Conservation (phyloP, 2,888 invertebrate genomes). For the Gastrophysa polygoni region DNA sequence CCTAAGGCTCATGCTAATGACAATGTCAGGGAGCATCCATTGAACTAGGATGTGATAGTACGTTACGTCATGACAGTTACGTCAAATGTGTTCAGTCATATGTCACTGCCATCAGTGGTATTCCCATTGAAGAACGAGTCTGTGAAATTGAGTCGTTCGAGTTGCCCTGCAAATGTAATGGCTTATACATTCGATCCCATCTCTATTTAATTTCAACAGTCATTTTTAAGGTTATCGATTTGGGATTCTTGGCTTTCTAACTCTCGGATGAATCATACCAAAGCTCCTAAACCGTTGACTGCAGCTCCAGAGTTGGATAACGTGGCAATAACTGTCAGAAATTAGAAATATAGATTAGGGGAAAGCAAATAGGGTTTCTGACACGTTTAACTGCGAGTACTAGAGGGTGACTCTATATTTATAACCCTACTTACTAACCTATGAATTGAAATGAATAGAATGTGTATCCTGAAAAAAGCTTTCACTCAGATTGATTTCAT, state of each 20-base stretch:
- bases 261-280: background rate
- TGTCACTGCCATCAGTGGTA: no score
- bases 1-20: no score
- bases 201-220: no score
- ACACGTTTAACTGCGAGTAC: constrained; percentile 36
- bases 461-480: background rate
- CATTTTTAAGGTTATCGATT: no score
- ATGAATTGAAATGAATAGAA: background rate
- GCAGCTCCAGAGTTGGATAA: constrained; percentile 40
- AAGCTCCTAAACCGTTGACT: constrained; percentile 13
- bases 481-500: background rate
- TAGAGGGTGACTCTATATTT: background rate
- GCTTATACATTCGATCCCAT: no score
- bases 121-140: no score
- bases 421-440: background rate
- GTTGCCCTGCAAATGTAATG: no score
- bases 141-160: no score
- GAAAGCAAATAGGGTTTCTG: constrained; percentile 35
- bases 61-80: no score
- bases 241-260: background rate
- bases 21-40: no score
- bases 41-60: no score
- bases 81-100: no score
- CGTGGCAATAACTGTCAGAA: constrained; percentile 50
- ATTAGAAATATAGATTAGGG: constrained; percentile 49